phyloP scores from a whole-genome alignment of 2,888 invertebrate genomes.

The Xanthorhoe designata region DNA sequence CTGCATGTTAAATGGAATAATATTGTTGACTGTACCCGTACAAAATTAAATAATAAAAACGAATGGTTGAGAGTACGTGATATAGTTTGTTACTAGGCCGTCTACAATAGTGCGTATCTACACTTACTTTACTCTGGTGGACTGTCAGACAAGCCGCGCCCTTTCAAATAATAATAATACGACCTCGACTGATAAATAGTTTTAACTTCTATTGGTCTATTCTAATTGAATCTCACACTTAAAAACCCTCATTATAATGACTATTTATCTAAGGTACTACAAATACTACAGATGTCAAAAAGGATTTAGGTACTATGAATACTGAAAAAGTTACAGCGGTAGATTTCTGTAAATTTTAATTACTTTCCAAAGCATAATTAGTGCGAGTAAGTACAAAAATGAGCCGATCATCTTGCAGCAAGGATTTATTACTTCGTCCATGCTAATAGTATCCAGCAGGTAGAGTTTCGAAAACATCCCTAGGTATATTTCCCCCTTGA shows the following conservation, averaged over 20 bases:
- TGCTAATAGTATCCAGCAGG: too few species aligned
- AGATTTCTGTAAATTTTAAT: too few species aligned
- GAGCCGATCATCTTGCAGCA: too few species aligned
- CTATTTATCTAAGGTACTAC: too few species aligned
- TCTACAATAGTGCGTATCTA: constrained; percentile 45
- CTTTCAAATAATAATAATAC: constrained; percentile 54
- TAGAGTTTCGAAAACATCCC: neutral
- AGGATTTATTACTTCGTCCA: too few species aligned
- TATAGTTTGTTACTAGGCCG: constrained; percentile 43
- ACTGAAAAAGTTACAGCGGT: too few species aligned
- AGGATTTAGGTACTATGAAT: too few species aligned
- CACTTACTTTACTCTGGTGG: constrained; percentile 7
- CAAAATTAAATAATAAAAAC: neutral
- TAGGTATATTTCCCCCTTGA: neutral
- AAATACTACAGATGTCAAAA: too few species aligned
- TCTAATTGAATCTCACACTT: neutral
- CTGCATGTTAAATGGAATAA: neutral
- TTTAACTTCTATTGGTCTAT: neutral
- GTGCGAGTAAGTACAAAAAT: too few species aligned
- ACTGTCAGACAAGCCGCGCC: constrained; percentile 57
- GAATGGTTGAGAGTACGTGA: constrained; percentile 45
- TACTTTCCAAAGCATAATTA: too few species aligned
- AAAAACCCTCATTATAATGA: too few species aligned
- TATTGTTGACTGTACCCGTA: neutral
- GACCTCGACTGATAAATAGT: constrained; percentile 43